phyloP scores from a whole-genome alignment of 2,888 invertebrate genomes.

The Rhimphoctona megacephalus region DNA sequence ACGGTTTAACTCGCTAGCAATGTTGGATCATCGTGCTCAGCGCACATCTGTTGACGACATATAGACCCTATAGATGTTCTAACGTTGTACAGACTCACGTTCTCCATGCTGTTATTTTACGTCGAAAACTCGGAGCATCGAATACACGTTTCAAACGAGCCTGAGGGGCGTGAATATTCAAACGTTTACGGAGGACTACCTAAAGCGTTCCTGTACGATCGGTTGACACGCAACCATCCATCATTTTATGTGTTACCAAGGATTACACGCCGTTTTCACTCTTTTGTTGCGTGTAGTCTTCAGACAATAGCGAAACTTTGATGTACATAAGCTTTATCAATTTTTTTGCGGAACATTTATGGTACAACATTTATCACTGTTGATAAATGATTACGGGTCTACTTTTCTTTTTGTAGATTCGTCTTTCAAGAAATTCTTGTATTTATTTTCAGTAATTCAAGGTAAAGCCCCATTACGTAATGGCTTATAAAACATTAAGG shows the following conservation, averaged over 20 bases:
- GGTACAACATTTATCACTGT: background rate
- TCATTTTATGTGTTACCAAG: constrained; percentile 34
- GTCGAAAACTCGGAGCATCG: constrained; percentile 48
- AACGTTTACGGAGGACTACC: constrained; percentile 39
- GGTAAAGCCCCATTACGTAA: background rate
- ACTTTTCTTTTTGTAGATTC: background rate
- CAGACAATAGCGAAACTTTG: background rate
- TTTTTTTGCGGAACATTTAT: background rate
- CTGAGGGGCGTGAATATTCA: constrained; percentile 49
- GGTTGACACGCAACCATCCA: constrained; percentile 31
- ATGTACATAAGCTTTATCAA: background rate
- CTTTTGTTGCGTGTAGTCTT: background rate
- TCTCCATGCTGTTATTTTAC: constrained; percentile 20
- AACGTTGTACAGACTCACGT: constrained; percentile 6
- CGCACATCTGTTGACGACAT: constrained; percentile 57
- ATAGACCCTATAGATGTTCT: constrained; percentile 17
- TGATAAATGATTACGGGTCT: background rate
- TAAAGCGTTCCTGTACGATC: constrained; percentile 27
- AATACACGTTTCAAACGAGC: constrained; percentile 41
- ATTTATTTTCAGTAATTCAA: background rate
- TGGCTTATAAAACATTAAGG: constrained; percentile 12
- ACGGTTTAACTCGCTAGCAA: constrained; percentile 3
- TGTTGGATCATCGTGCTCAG: constrained; percentile 13
- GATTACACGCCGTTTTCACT: background rate
- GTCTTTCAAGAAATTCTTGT: background rate